Base-by-base conservation (phyloP, 2,797 vertebrate genomes). In the Falco concolor region DNA sequence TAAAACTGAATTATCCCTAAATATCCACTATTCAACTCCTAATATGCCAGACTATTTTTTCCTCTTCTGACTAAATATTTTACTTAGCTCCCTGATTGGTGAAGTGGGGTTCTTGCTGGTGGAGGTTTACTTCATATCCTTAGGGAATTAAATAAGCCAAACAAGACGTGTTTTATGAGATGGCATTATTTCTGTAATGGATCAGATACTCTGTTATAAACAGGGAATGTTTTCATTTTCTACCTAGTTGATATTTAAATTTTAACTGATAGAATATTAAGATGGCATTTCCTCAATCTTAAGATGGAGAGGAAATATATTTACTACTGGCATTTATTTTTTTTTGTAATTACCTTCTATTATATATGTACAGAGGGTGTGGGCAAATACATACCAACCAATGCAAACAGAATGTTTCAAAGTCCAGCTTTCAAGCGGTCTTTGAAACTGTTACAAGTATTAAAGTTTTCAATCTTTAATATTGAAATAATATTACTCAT, bases 311-410 rank as follows among this genome's bases (percentile, higher is more conserved):
- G 59, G 30, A 54, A 76, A 91, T 89, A 74, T 72, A 83, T 77
- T 90, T 93, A 68, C 60, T 49, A 7, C 20, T 80, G 50, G 10
- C 34, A 28, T 81, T 5, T 38, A n/a, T 38, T 53, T 63, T 61
- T 76, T 78, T 85, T 59, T 12, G 4, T 47, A 19, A 38, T 90
- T 52, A 50, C 36, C 9, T 77, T 65, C 50, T 44, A 44, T 75
- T 84, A 45, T 89, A 47, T 92, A n/a, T 69, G 52, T 52, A 56
- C 42, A 92, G 45, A 91, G 63, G 95, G 96, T 78, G 95, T 94
- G 87, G 54, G 61, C 57, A 89, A 89, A 75, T 10, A 74, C 24
- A 13, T 34, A 53, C 56, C 57, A 53, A 50, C 70, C 34, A 75
- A 54, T 85, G 77, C 80, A 85, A 95, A 85, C 24, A 89, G 59